Evolutionary conservation across 2,888 invertebrate genomes (phyloP).

Genomic region (Buathra laborator): DNA sequence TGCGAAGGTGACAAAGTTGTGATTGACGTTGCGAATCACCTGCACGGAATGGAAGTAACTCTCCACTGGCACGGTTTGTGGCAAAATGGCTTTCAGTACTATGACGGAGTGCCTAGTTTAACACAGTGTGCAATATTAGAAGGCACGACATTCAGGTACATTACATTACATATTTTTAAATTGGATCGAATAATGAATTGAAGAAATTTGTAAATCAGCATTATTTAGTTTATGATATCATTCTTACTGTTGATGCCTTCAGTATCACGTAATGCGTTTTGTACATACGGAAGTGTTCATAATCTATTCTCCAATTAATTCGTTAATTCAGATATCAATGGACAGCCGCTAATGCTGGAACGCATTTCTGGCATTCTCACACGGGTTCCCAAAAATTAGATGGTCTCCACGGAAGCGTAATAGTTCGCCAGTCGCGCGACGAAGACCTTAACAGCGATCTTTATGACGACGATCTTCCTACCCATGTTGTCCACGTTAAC

Average conservation of each 20-base stretch:
- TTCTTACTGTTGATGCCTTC: not conserved
- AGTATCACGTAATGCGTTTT: not conserved
- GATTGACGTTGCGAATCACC: constrained; percentile 93
- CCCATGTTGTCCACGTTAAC: constrained; percentile 86
- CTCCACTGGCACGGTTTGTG: constrained; percentile 97
- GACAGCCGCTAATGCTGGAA: constrained; percentile 81
- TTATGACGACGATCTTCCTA: constrained; percentile 86
- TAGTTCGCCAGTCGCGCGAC: constrained; percentile 86
- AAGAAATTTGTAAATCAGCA: not conserved
- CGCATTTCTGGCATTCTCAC: constrained; percentile 85
- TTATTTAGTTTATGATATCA: not conserved
- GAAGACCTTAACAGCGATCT: constrained; percentile 76
- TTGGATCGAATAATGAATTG: not conserved
- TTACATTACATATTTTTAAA: not conserved
- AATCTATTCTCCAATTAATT: not conserved
- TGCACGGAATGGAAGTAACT: constrained; percentile 94
- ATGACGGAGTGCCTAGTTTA: constrained; percentile 95
- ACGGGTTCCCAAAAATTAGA: constrained; percentile 87
- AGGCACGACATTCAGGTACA: constrained; percentile 92
- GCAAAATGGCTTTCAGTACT: constrained; percentile 93
- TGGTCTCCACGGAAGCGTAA: constrained; percentile 87
- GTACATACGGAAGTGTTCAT: not conserved
- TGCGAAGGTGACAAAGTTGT: constrained; percentile 95
- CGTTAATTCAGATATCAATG: constrained; percentile 80
- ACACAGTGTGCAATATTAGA: constrained; percentile 96